Evolutionary conservation across 1,140 invertebrate genomes (phyloP), one percentile per base, ranked within the genome.

Genomic region (Acromyrmex echinatior): DNA sequence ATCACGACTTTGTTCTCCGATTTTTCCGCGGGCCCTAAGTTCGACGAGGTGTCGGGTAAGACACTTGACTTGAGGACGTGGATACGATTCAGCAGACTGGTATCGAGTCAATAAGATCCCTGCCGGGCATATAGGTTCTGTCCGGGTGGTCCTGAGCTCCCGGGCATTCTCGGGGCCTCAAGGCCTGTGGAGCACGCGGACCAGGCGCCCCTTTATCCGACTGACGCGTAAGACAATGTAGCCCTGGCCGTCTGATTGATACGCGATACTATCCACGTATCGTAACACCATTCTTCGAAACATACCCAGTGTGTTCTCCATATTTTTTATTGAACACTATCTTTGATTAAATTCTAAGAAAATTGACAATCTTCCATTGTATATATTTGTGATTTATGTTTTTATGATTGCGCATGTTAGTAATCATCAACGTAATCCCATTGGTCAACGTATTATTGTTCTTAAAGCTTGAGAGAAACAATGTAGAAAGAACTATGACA

Each of bases 211-310:
- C 88, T 93, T 93, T 95, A 94, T 94, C 89, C 92, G 91, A 86
- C 91, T 91, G 88, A 92, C 88, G 78, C 90, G 88, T 92, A 93
- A 94, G 92, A 95, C 94, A 95, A 95, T 94, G 92, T 90, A 87
- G 78, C 87, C 87, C 87, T 89, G 86, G 85, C 86, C 90, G 86
- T 91, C 88, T 94, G 94, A 95, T 95, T 94, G 93, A 95, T 95
- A 94, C 90, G 92, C 92, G 92, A 94, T 94, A 94, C 91, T 92
- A 93, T 93, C 91, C 86, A 85, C 87, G 91, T 93, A 94, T 93
- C 91, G 90, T 86, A 89, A 87, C 84, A 86, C 88, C 71, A 66
- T 87, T 66, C 82, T 79, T 74, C n/a, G 73, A 76, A 78, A 91
- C 86, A 90, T 92, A 93, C 88, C 87, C 77, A 25, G 93, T 92